Conservation (phyloP, 2,888 invertebrate genomes). For the Diarsia dahlii region DNA sequence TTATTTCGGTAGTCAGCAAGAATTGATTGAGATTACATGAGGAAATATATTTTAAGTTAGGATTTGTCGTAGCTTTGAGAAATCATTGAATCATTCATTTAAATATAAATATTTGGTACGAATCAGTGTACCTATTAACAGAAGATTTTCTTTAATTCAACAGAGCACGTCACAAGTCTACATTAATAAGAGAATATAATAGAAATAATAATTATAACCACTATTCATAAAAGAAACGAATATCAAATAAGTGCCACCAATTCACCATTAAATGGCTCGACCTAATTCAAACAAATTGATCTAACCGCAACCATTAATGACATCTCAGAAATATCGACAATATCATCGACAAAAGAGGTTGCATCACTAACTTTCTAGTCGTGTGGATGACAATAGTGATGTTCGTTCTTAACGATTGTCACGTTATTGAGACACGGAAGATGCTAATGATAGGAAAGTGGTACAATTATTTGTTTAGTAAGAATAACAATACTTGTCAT, state of each 20-base stretch:
- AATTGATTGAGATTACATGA: background rate
- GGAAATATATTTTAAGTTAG: background rate
- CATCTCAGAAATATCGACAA: conserved; percentile 42
- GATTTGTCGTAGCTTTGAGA: background rate
- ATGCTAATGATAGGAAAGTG: conserved; percentile 45
- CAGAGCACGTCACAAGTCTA: background rate
- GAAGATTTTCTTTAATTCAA: background rate
- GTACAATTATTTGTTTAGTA: conserved; percentile 34
- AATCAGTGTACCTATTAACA: background rate
- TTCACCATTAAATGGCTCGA: conserved; percentile 27
- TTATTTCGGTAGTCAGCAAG: conserved; percentile 7
- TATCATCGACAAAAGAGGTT: conserved; percentile 44
- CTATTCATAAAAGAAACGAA: background rate
- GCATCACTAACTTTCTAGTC: conserved; percentile 55
- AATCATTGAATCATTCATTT: background rate
- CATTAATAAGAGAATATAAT: too few species aligned
- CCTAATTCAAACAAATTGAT: conserved; percentile 56
- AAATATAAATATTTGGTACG: background rate
- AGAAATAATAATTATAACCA: background rate
- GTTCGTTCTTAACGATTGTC: conserved; percentile 44
- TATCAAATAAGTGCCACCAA: conserved; percentile 13
- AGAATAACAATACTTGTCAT: conserved; percentile 3
- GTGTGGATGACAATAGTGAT: conserved; percentile 44
- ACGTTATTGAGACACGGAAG: conserved; percentile 35
- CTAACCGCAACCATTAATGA: conserved; percentile 49